Evolutionary conservation across 2,797 vertebrate species (phyloP).

Genomic region (Benthosema pterotum): DNA sequence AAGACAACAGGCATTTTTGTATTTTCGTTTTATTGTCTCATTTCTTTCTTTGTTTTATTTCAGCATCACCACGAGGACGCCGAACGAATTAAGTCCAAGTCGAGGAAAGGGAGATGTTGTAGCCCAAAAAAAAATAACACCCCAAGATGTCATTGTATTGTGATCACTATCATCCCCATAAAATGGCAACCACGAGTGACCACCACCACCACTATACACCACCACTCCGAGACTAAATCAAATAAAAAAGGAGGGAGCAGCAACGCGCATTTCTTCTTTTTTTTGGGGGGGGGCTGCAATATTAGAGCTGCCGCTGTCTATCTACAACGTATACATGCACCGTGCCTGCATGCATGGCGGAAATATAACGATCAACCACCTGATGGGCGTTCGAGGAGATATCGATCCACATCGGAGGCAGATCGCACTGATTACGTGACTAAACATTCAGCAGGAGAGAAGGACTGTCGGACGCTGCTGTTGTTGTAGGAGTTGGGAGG

Average conservation of each 20-base stretch:
- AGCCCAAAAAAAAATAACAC: too few relatives aligned
- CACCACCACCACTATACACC: conserved; percentile 13
- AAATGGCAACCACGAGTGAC: conserved; percentile 74
- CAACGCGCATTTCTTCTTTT: conserved; percentile 11
- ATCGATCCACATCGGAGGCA: neutral
- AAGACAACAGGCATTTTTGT: conserved; percentile 28
- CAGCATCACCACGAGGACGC: conserved; percentile 70
- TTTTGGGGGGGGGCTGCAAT: too few relatives aligned
- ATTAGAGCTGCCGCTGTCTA: conserved; percentile 6
- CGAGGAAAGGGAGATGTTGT: conserved; percentile 53
- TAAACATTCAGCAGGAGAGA: too few relatives aligned
- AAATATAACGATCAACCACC: too few relatives aligned
- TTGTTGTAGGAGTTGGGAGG: too few relatives aligned
- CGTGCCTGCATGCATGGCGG: too few relatives aligned
- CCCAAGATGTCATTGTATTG: conserved; percentile 40
- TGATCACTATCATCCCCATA: conserved; percentile 31
- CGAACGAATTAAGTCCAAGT: conserved; percentile 64
- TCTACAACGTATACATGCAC: too few relatives aligned
- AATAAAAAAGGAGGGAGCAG: conserved; percentile 50
- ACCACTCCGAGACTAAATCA: conserved; percentile 49
- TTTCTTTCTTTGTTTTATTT: conserved; percentile 48
- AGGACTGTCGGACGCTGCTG: conserved; percentile 21
- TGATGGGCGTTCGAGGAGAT: neutral
- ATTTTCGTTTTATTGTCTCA: conserved; percentile 37
- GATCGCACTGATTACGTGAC: neutral